phyloP scores from a whole-genome alignment of 2,113 vertebrate genomes.

The Pleuronectes platessa region DNA sequence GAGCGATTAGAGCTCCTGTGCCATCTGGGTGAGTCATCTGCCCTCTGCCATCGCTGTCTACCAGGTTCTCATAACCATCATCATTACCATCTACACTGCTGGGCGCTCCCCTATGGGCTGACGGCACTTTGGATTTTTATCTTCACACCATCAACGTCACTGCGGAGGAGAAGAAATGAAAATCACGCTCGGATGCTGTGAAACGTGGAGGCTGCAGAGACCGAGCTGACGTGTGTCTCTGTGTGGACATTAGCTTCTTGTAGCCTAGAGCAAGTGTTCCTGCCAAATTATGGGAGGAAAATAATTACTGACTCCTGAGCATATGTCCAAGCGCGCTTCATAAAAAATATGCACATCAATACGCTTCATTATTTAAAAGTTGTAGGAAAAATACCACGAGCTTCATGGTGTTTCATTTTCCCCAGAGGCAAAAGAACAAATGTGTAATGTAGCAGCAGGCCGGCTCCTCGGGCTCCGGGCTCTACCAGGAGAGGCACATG shows the following conservation, averaged over 20 bases:
- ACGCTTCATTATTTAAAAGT: background rate
- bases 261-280: slow-evolving; percentile 4
- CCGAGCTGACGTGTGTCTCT: slow-evolving; percentile 15
- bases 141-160: slow-evolving; percentile 7
- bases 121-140: slow-evolving; percentile 35
- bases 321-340: background rate
- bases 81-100: slow-evolving; percentile 53
- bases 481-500: slow-evolving; percentile 18
- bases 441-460: slow-evolving; percentile 29
- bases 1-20: slow-evolving; percentile 53
- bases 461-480: background rate
- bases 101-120: slow-evolving; percentile 35
- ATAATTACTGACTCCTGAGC: slow-evolving; percentile 56
- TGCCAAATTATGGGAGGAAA: slow-evolving; percentile 35
- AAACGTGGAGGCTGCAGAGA: background rate
- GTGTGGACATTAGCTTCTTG: slow-evolving; percentile 15
- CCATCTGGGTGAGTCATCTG: slow-evolving; percentile 76
- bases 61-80: slow-evolving; percentile 59
- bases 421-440: background rate
- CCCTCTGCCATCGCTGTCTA: slow-evolving; percentile 14
- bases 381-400: no score
- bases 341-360: background rate
- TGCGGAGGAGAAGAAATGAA: background rate
- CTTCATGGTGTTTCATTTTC: no score
- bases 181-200: background rate